These are phyloP conservation scores for Argyresthia goedartella DNA, from an alignment of 2,888 invertebrate genomes.

Conservation along the genomic window DNA sequence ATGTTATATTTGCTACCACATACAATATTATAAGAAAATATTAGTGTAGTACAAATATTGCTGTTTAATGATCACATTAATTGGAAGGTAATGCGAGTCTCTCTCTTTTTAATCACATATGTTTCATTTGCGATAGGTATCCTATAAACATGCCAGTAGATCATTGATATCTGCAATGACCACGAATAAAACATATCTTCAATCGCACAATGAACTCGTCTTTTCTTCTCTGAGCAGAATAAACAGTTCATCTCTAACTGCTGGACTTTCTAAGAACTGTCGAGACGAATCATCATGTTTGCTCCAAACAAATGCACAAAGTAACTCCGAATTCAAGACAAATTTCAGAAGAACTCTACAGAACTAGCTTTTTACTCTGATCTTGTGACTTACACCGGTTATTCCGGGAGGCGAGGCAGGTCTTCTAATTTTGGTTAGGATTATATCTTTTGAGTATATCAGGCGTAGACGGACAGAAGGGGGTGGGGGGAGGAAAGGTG, in stretches of 20 bases:
- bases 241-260: slow-evolving; percentile 1
- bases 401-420: slow-evolving; percentile 18
- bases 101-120: too few species aligned
- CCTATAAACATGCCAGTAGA: too few species aligned
- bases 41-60: too few species aligned
- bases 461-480: slow-evolving; percentile 52
- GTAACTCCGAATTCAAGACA: slow-evolving; percentile 37
- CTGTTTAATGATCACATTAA: too few species aligned
- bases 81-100: too few species aligned
- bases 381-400: slow-evolving; percentile 13
- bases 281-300: slow-evolving; percentile 50
- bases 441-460: slow-evolving; percentile 49
- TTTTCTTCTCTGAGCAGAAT: slow-evolving; percentile 1
- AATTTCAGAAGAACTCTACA: slow-evolving; percentile 27
- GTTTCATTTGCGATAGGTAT: too few species aligned
- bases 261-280: slow-evolving; percentile 40
- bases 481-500: slow-evolving; percentile 32
- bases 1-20: too few species aligned
- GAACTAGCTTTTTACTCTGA: slow-evolving; percentile 17
- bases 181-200: slow-evolving; percentile 1
- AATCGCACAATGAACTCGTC: neutral
- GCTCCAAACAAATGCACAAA: slow-evolving; percentile 40
- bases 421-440: slow-evolving; percentile 33
- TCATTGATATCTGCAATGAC: neutral
- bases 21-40: too few species aligned